Evolutionary conservation across 2,888 invertebrate genomes (phyloP).

Genomic region (Heteropelma amictum): DNA sequence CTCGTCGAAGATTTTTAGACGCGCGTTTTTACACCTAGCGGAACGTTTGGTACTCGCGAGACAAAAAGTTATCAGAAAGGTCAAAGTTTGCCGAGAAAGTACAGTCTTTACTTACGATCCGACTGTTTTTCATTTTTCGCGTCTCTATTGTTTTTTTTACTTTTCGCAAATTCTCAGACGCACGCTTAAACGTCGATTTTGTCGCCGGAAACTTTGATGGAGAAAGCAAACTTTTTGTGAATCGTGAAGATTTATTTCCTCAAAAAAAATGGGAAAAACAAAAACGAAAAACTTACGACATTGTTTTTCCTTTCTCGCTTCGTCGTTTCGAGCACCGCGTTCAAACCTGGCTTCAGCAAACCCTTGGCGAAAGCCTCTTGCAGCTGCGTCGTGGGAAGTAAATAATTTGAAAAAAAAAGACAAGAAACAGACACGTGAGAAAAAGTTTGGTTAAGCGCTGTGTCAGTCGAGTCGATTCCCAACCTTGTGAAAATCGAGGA

Average conservation of each 20-base stretch:
- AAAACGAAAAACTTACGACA: constrained; percentile 80
- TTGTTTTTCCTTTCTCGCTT: constrained; percentile 85
- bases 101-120: neutral
- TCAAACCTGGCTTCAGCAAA: constrained; percentile 91
- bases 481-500: too few relatives aligned
- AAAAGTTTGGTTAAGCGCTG: constrained; percentile 47
- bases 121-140: neutral
- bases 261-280: constrained; percentile 9
- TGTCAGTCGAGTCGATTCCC: neutral
- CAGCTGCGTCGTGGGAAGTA: constrained; percentile 81
- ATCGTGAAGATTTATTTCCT: too few relatives aligned
- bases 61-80: too few relatives aligned
- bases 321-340: constrained; percentile 82
- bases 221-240: neutral
- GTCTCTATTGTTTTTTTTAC: too few relatives aligned
- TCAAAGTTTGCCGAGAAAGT: too few relatives aligned
- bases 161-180: too few relatives aligned
- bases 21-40: too few relatives aligned
- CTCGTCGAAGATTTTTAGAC: too few relatives aligned
- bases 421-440: constrained; percentile 61
- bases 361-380: constrained; percentile 94
- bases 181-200: too few relatives aligned
- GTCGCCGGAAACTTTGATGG: too few relatives aligned
- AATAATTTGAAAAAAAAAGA: neutral
- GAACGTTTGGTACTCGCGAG: too few relatives aligned